These are phyloP conservation scores for Caerostris darwini DNA, from an alignment of 1,140 invertebrate genomes.

Conservation along the genomic window DNA sequence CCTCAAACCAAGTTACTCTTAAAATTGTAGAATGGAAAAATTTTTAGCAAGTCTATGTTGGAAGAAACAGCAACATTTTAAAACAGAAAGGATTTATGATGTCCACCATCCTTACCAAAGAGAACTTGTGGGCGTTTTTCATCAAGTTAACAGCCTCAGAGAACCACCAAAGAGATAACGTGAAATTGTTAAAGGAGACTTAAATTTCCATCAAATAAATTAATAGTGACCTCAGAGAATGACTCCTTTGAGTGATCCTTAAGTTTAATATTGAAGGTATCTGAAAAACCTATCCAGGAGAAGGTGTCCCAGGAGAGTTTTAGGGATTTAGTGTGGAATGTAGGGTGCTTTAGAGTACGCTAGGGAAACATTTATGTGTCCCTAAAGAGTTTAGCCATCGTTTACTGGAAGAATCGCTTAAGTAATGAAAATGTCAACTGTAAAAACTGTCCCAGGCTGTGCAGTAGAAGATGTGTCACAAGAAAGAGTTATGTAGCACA, in stretches of 20 bases:
- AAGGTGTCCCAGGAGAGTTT: background rate
- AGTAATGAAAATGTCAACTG: background rate
- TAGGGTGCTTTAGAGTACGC: background rate
- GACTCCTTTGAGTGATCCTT: background rate
- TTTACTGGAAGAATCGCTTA: background rate
- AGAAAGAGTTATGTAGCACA: background rate
- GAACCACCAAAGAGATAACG: background rate
- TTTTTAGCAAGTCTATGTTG: too few species aligned
- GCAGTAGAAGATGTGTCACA: background rate
- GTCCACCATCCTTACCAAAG: background rate
- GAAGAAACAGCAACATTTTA: too few species aligned
- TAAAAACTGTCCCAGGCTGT: background rate
- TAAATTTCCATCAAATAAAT: conserved; percentile 4
- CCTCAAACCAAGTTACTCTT: too few species aligned
- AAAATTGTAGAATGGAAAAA: too few species aligned
- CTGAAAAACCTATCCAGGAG: background rate
- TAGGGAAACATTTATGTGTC: background rate
- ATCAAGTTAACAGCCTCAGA: background rate
- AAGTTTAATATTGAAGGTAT: background rate
- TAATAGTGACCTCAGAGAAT: background rate
- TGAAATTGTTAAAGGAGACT: background rate
- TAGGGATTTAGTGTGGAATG: background rate
- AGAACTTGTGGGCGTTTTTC: background rate
- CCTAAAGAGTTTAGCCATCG: background rate
- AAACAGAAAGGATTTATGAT: background rate